These are phyloP conservation scores for Blera fallax DNA, from an alignment of 2,888 invertebrate species.

Conservation along the genomic window DNA sequence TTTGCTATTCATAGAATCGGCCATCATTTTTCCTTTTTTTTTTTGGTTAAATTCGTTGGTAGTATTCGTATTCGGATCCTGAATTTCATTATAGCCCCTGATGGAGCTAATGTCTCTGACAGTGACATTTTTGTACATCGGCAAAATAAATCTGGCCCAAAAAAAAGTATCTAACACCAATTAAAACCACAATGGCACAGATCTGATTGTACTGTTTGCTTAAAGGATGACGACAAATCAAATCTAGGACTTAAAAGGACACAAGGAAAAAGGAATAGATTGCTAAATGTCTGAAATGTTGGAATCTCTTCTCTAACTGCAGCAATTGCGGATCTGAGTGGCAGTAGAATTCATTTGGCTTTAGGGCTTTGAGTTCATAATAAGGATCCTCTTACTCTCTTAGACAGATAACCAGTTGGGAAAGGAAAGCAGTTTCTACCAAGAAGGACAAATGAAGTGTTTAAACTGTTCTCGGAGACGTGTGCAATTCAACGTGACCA, in stretches of 20 bases:
- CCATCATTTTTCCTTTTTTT: conserved; percentile 15
- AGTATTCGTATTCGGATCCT: conserved; percentile 25
- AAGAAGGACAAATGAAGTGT: conserved; percentile 28
- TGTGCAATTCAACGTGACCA: conserved; percentile 23
- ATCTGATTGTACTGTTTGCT: conserved; percentile 4
- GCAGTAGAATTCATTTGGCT: conserved; percentile 41
- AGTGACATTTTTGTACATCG: neutral
- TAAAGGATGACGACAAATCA: conserved; percentile 42
- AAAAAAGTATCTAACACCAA: neutral
- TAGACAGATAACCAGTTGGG: conserved; percentile 2
- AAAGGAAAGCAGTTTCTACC: neutral
- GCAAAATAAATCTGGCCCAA: neutral
- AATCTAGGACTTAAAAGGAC: neutral
- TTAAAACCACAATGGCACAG: neutral
- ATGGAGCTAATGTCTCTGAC: neutral
- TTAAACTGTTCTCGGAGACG: conserved; percentile 24
- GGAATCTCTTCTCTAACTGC: conserved; percentile 17
- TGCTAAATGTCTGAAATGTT: conserved; percentile 41
- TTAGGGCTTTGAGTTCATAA: conserved; percentile 41
- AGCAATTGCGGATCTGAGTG: conserved; percentile 18
- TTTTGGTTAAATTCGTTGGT: conserved; percentile 30
- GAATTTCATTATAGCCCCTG: conserved; percentile 1
- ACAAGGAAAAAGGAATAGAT: conserved; percentile 14
- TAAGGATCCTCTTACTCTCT: neutral
- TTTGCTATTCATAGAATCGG: conserved; percentile 34